Percentiles rank a stretch among this genome's conserved stretches.
Conservation (phyloP, 2,888 invertebrate species). For the Sinohyriopsis cumingii region DNA sequence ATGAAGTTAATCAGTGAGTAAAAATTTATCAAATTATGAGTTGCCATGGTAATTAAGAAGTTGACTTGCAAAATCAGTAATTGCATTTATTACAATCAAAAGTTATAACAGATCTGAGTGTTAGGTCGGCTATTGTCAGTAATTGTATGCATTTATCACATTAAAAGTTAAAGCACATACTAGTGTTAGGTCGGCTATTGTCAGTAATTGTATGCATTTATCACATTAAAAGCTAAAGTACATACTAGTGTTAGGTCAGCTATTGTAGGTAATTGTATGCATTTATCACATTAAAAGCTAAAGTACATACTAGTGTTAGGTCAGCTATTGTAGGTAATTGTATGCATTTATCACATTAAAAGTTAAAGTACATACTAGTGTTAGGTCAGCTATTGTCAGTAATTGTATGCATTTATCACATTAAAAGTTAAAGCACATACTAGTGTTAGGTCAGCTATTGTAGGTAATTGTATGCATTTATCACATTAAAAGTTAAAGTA, state of each 20-base stretch:
- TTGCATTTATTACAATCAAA: neutral
- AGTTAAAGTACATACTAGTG: slow-evolving; percentile 40
- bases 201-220: slow-evolving; percentile 36
- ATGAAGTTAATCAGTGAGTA: no score
- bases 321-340: slow-evolving; percentile 48
- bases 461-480: slow-evolving; percentile 8
- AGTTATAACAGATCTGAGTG: no score
- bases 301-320: slow-evolving; percentile 53
- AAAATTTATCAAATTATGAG: no score
- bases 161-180: slow-evolving; percentile 19
- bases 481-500: neutral
- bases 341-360: neutral
- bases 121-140: slow-evolving; percentile 19
- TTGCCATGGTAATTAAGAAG: no score
- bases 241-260: slow-evolving; percentile 57
- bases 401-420: neutral
- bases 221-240: neutral
- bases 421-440: slow-evolving; percentile 19
- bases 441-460: slow-evolving; percentile 62
- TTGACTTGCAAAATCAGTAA: no score
- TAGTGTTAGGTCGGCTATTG: slow-evolving; percentile 62
- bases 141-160: neutral
- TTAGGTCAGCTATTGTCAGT: slow-evolving; percentile 64
- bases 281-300: neutral
- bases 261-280: slow-evolving; percentile 39